These are phyloP conservation scores for Equus przewalskii DNA, from an alignment of 2,113 vertebrate genomes.

Conservation along the genomic window DNA sequence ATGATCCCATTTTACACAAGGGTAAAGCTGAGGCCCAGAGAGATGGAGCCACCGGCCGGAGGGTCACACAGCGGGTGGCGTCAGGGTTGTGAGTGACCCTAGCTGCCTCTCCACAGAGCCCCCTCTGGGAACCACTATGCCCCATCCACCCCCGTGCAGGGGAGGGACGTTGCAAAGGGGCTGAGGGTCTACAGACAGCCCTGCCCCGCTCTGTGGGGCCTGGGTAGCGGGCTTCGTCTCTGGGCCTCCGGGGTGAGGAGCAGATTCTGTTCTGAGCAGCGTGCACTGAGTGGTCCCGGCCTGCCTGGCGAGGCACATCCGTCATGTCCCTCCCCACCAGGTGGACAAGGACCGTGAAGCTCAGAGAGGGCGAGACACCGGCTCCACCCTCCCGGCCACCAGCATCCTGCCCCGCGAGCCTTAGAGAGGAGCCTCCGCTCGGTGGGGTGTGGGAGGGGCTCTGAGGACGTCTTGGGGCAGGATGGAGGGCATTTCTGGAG, in stretches of 20 bases:
- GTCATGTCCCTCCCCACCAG: rapidly evolving
- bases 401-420: rapidly evolving
- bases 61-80: background rate
- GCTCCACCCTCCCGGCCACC: background rate
- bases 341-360: rapidly evolving
- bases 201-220: background rate
- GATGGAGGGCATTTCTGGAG: rapidly evolving
- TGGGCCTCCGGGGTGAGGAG: rapidly evolving
- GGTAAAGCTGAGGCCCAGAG: background rate
- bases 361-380: rapidly evolving
- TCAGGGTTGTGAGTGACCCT: background rate
- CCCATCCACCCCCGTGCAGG: rapidly evolving
- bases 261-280: rapidly evolving
- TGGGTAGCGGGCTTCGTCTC: too few relatives aligned
- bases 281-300: rapidly evolving
- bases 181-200: background rate
- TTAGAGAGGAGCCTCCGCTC: too few relatives aligned
- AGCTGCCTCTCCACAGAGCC: background rate
- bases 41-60: rapidly evolving
- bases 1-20: rapidly evolving
- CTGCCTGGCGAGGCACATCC: rapidly evolving
- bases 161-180: rapidly evolving
- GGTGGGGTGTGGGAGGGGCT: rapidly evolving
- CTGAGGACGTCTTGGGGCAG: background rate
- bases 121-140: background rate